Conservation (phyloP, 2,797 vertebrate species). For the Vireo griseus region DNA sequence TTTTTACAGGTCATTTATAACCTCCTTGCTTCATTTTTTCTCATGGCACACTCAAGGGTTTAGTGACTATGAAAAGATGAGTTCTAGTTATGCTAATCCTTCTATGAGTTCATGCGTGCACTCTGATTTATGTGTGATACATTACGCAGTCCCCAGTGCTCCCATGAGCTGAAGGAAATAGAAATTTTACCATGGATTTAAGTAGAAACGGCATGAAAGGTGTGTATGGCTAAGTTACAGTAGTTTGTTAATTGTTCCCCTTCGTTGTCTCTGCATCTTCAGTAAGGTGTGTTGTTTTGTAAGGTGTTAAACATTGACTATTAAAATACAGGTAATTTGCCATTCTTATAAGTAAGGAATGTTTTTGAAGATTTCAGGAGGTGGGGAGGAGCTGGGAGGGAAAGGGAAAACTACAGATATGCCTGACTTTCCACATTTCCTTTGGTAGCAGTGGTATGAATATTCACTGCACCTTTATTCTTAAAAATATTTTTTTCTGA, state of each 20-base stretch:
- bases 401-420: background rate
- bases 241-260: background rate
- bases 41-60: background rate
- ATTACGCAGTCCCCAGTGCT: background rate
- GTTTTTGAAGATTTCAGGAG: background rate
- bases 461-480: background rate
- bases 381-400: rapidly evolving
- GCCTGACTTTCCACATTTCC: background rate
- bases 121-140: background rate
- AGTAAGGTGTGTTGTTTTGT: background rate
- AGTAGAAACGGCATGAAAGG: background rate
- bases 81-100: background rate
- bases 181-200: background rate
- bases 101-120: background rate
- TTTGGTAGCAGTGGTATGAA: background rate
- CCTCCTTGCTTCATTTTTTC: background rate
- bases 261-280: background rate
- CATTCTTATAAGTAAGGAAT: background rate
- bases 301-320: background rate
- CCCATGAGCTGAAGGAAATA: background rate
- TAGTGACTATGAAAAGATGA: background rate
- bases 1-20: background rate
- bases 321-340: background rate
- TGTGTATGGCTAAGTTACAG: background rate
- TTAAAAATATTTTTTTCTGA: background rate